Base-by-base conservation (phyloP, 1,140 invertebrate genomes). In the Drosophila pseudoobscura region DNA sequence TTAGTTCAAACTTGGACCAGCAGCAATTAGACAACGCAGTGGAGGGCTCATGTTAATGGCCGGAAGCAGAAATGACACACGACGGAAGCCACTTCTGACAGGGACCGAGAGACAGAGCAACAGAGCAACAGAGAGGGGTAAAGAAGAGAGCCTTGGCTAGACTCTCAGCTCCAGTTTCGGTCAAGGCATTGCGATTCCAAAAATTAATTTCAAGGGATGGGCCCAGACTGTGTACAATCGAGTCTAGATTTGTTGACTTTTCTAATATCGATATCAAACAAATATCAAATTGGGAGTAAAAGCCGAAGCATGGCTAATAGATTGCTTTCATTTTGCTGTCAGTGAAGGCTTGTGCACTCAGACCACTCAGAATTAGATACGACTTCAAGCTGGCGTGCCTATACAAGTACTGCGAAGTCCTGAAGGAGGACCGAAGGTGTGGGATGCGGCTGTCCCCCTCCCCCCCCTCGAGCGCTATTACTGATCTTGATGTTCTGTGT, bases 1-100 rank as follows among this genome's bases (percentile, higher is more conserved):
- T 78, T 72, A 66, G 75, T 78, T 73, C 68, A 56, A 65, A 78
- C 47, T 78, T 68, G 59, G 46, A 31, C 29, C 51, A 52, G 17
- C 47, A 70, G 60, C 75, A 78, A 78, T 70, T 77, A 77, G 65
- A 56, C 45, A 64, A 44, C 43, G 47, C 51, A 54, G 24, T 45
- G 41, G 26, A 50, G 44, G 31, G 56, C 39, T 20, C 44, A 35
- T 44, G 31, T 54, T 71, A 59, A 79, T 79, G 60, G 64, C 46
- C 59, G 69, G 63, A 74, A 53, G 44, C 43, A 51, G 8, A 46
- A 8, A 65, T 13, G 45, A 59, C 39, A 24, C n/a, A 20, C 13
- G 50, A 9, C 44, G 26, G 20, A 39, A 13, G 11, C 35, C 35
- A 11, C 22, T 56, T 24, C 39, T 20, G 51, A 8, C 29, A 53